Evolutionary conservation across 2,113 vertebrate species (phyloP).

Genomic region (Oncorhynchus masou): DNA sequence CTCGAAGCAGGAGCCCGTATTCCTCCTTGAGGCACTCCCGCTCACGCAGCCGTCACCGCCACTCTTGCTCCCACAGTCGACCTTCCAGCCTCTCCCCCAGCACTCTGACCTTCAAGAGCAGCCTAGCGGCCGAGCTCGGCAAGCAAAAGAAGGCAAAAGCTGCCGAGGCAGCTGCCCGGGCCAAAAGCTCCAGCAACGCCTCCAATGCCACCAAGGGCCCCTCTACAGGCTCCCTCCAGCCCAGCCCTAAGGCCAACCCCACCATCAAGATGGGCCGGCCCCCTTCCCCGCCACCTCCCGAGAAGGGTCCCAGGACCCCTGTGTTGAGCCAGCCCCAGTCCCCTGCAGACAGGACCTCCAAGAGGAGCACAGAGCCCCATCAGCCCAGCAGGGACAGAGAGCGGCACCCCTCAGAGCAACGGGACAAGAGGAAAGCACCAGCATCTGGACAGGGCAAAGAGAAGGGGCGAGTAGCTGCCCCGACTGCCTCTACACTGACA

Average conservation of each 20-base stretch:
- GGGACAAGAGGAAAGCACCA: constrained; percentile 83
- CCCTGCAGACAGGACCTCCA: constrained; percentile 58
- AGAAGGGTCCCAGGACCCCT: constrained; percentile 67
- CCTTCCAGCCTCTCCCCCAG: constrained; percentile 96
- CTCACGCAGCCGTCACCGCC: constrained; percentile 88
- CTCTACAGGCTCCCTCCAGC: constrained; percentile 55
- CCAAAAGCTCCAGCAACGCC: constrained; percentile 83
- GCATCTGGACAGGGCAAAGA: constrained; percentile 76
- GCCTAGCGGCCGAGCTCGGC: constrained; percentile 93
- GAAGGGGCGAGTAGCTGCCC: constrained; percentile 74
- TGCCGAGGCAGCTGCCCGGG: constrained; percentile 87
- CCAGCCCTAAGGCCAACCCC: constrained; percentile 76
- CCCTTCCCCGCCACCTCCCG: no score
- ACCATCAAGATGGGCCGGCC: constrained; percentile 61
- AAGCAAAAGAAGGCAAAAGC: constrained; percentile 96
- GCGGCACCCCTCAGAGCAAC: constrained; percentile 71
- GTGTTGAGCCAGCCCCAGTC: constrained; percentile 59
- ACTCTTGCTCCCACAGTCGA: constrained; percentile 89
- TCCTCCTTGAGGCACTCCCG: constrained; percentile 85
- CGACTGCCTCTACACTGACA: constrained; percentile 72
- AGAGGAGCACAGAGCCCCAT: constrained; percentile 58
- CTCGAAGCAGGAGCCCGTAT: constrained; percentile 91
- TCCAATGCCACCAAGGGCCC: constrained; percentile 88
- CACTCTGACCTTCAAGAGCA: constrained; percentile 92
- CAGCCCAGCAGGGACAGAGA: constrained; percentile 45